These are phyloP conservation scores for Oscheius sp. DNA, from an alignment of 2,888 invertebrate genomes.

Conservation along the genomic window DNA sequence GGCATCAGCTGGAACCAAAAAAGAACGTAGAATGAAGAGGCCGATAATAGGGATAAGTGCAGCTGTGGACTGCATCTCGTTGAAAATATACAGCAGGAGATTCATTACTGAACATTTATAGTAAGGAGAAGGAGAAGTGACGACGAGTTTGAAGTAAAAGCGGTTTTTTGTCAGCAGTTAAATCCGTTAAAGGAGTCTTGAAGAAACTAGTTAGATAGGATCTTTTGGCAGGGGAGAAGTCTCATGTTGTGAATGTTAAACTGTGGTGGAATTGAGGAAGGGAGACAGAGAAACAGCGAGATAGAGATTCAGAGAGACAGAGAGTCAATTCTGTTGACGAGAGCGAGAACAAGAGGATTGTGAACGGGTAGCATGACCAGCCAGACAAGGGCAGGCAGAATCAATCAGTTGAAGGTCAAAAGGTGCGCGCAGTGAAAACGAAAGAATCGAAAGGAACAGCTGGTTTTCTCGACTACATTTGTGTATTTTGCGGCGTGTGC, in stretches of 20 bases:
- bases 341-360: not conserved
- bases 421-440: not conserved
- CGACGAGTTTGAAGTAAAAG: not conserved
- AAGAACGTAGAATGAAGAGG: constrained; percentile 32
- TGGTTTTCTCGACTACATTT: constrained; percentile 20
- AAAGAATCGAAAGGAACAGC: constrained; percentile 8
- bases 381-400: constrained; percentile 1
- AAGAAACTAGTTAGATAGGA: constrained; percentile 28
- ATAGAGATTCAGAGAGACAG: not conserved
- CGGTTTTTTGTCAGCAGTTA: not conserved
- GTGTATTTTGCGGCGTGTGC: not conserved
- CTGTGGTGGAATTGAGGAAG: too few relatives aligned
- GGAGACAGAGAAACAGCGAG: not conserved
- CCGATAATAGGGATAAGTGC: constrained; percentile 35
- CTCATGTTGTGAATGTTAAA: too few relatives aligned
- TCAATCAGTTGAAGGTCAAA: constrained; percentile 28
- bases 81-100: constrained; percentile 33
- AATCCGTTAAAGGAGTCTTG: constrained; percentile 1
- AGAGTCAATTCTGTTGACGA: not conserved
- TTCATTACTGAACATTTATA: constrained; percentile 33
- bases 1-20: constrained; percentile 8
- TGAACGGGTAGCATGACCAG: not conserved
- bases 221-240: not conserved
- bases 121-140: not conserved
- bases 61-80: constrained; percentile 32